Base-by-base conservation (phyloP, 2,113 vertebrate genomes). In the Lethenteron camtschaticum region DNA sequence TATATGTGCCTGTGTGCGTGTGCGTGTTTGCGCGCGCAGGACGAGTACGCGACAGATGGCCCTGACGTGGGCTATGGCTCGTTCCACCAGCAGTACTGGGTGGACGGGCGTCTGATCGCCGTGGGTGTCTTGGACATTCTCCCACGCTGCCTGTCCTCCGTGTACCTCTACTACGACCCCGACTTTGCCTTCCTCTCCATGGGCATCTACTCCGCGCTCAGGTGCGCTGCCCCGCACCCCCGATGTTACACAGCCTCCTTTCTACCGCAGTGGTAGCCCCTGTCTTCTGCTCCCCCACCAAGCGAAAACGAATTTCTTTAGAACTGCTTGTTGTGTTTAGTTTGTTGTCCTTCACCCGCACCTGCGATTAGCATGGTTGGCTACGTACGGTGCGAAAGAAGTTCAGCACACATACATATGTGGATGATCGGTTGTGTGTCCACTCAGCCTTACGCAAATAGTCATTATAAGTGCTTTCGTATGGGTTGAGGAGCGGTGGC, bases 61-160 rank as follows among this genome's bases (percentile, higher is more conserved):
- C 89, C 90, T 0, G 84, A 85, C 1, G 81, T 81, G 70, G 94
- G 94, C 71, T 99, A 95, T 8, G 94, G 94, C 68, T 97, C 92
- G 70, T 99, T 99, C 76, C 94, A 99, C 79, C 92, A 99, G 79
- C 94, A 99, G 75, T 99, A 96, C 59, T 95, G 85, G 89, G 79
- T 99, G 68, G 89, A 91, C 18, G 88, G 83, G 6, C 84, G 81
- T 73, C 85, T 96, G 12, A 79, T 99, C 70, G 94, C 92, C 1
- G 94, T 99, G 2, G 92, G 94, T 11, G 94, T 99, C 4, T 81
- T 97, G 16, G 92, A 99, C 77, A 85, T 97, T 77, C 82, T 99
- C 74, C 94, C 94, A 11, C 79, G 74, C 74, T 91, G 90, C 1
- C 83, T 96, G 18, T 99, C 94, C 2, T 99, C 94, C 0, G 94